These are phyloP conservation scores for Harmothoe impar DNA, from an alignment of 2,888 invertebrate species.

Conservation along the genomic window DNA sequence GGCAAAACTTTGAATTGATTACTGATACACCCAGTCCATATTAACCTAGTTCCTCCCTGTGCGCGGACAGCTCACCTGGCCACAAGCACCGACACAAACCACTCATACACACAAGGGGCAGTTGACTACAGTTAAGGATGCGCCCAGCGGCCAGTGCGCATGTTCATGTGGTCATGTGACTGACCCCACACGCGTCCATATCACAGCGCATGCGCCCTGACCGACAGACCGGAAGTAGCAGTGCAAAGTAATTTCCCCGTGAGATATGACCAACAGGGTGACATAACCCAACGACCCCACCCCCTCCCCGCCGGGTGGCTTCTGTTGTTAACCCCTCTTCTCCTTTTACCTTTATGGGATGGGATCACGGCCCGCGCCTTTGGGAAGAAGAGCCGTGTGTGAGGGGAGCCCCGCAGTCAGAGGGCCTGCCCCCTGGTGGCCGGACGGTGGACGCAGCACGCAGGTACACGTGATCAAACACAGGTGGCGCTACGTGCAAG, in stretches of 20 bases:
- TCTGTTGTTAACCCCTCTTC: background rate
- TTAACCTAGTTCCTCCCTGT: no score
- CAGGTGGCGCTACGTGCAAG: background rate
- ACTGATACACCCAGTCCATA: no score
- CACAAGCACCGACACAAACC: no score
- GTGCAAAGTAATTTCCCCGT: constrained; percentile 23
- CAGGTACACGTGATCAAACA: constrained; percentile 21
- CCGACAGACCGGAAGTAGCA: background rate
- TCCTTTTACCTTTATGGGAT: no score
- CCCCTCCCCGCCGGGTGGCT: background rate
- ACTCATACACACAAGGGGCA: no score
- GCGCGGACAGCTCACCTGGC: no score
- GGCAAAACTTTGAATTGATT: no score
- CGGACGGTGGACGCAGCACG: background rate
- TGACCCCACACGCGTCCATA: constrained; percentile 18
- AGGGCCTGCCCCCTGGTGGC: background rate
- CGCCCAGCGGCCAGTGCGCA: no score
- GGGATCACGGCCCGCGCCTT: background rate
- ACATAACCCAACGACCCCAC: constrained; percentile 7
- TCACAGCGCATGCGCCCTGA: constrained; percentile 14
- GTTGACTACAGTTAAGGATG: no score
- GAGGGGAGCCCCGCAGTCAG: background rate
- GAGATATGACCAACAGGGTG: background rate
- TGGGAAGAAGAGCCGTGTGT: background rate
- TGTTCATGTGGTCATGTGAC: no score